These are phyloP conservation scores for Chauna torquata DNA, from an alignment of 2,113 vertebrate genomes.

Conservation along the genomic window DNA sequence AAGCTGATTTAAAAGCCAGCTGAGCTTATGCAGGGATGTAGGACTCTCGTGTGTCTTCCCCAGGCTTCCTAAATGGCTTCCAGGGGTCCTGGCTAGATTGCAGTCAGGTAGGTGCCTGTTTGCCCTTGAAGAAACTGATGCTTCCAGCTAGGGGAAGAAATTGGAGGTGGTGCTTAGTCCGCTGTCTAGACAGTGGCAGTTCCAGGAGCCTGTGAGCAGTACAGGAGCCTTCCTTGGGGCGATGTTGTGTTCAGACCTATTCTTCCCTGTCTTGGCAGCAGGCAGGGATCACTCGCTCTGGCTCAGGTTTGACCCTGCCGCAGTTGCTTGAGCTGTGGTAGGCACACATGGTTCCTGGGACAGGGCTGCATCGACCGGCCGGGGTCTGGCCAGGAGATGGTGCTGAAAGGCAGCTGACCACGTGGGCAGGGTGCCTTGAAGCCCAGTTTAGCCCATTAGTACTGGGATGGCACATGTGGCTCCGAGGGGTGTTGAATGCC, in stretches of 20 bases:
- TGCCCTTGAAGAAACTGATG: not conserved
- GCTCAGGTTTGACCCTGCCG: not conserved
- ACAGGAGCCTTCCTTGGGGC: not conserved
- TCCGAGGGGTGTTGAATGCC: not conserved
- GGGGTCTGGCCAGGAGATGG: conserved; percentile 42
- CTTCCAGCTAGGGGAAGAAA: not conserved
- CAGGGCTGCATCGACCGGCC: not conserved
- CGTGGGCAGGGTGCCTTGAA: not conserved
- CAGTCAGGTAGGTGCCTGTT: not conserved
- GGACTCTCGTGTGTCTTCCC: not conserved
- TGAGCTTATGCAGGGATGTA: not conserved
- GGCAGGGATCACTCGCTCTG: not conserved
- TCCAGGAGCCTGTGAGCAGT: not conserved
- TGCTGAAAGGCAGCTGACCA: conserved; percentile 31
- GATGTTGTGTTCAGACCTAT: not conserved
- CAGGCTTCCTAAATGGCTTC: not conserved
- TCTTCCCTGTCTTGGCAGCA: not conserved
- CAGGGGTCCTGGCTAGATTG: not conserved
- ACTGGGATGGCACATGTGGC: not conserved
- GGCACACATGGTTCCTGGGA: not conserved
- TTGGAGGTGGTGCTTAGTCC: not conserved
- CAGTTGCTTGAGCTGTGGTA: not conserved
- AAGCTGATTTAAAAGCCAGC: not conserved
- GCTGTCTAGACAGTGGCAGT: not conserved
- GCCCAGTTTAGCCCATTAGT: not conserved